phyloP scores from a whole-genome alignment of 2,113 vertebrate genomes.

The Antigone vipio region DNA sequence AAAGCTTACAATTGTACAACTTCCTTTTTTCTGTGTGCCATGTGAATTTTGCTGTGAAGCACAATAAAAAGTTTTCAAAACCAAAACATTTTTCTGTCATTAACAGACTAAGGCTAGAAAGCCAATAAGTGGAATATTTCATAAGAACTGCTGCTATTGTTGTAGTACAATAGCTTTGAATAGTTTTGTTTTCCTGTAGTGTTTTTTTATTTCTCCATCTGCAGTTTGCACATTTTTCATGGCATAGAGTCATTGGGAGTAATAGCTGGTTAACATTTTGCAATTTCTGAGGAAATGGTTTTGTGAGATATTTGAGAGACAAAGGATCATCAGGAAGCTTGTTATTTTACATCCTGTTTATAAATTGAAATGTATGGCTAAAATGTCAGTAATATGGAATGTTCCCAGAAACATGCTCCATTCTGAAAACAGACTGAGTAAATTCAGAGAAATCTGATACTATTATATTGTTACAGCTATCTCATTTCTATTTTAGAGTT shows the following conservation, averaged over 20 bases:
- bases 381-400: background rate
- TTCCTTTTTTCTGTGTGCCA: background rate
- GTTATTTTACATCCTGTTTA: constrained; percentile 9
- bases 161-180: background rate
- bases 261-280: background rate
- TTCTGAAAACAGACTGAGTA: background rate
- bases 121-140: background rate
- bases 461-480: background rate
- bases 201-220: constrained; percentile 23
- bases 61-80: background rate
- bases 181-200: background rate
- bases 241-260: background rate
- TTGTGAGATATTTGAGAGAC: constrained; percentile 18
- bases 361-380: background rate
- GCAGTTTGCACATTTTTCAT: background rate
- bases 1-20: background rate
- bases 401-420: background rate
- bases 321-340: constrained; percentile 26
- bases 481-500: background rate
- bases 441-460: background rate
- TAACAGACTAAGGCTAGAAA: background rate
- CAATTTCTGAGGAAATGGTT: background rate
- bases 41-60: background rate
- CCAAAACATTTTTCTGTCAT: background rate
- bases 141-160: constrained; percentile 1